phyloP scores from a whole-genome alignment of 1,140 invertebrate species.

The Microplitis demolitor region DNA sequence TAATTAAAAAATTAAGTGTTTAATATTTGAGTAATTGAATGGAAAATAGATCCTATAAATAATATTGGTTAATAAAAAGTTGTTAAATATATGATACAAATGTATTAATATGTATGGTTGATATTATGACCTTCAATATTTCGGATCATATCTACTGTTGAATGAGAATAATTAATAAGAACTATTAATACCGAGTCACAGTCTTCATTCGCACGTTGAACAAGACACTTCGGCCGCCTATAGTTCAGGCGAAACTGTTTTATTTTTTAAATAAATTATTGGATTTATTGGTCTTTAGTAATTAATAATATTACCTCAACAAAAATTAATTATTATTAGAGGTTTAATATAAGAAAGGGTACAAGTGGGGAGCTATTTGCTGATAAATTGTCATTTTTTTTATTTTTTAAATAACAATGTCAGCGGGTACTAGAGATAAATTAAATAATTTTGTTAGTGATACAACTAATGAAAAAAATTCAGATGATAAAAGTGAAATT shows the following conservation, averaged over 20 bases:
- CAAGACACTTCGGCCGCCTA: constrained; percentile 13
- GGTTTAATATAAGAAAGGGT: too few relatives aligned
- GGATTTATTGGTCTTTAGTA: not conserved
- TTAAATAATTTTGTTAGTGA: too few relatives aligned
- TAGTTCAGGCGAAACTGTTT: not conserved
- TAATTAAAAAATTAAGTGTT: too few relatives aligned
- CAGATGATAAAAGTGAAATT: constrained; percentile 41
- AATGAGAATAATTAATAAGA: not conserved
- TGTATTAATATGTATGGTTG: not conserved
- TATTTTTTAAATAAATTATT: not conserved
- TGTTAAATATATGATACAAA: too few relatives aligned
- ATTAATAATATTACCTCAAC: not conserved
- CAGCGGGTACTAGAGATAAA: too few relatives aligned
- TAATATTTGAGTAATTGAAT: too few relatives aligned
- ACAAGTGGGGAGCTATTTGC: too few relatives aligned
- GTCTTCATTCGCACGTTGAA: constrained; percentile 20
- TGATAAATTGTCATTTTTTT: too few relatives aligned
- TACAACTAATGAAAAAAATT: constrained; percentile 15
- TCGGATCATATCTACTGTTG: not conserved
- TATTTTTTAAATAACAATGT: too few relatives aligned
- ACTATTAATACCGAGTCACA: constrained; percentile 7
- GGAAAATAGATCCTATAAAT: too few relatives aligned
- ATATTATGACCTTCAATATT: constrained; percentile 10
- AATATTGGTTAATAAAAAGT: not conserved
- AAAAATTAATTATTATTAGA: too few relatives aligned